Conservation (phyloP, 2,888 invertebrate species). For the Tholera decimalis region DNA sequence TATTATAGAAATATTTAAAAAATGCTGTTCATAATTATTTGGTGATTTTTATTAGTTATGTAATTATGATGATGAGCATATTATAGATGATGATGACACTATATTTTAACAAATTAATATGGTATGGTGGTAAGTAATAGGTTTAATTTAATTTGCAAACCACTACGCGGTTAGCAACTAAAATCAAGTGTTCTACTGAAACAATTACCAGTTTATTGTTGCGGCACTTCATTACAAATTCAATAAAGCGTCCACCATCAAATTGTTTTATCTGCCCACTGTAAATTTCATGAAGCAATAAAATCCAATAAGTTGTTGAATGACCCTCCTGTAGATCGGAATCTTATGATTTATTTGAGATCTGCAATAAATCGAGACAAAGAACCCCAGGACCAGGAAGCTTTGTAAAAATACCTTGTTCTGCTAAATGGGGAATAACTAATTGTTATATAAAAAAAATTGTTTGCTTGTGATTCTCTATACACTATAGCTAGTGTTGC, state of each 20-base stretch:
- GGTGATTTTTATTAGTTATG: no score
- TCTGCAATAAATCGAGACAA: slow-evolving; percentile 33
- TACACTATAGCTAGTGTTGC: no score
- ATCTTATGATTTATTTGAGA: slow-evolving; percentile 44
- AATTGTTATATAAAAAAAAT: background rate
- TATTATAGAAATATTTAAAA: no score
- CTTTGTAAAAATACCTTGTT: background rate
- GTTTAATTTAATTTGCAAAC: no score
- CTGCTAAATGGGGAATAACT: background rate
- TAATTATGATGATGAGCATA: no score
- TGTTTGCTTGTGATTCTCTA: no score
- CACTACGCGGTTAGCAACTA: slow-evolving; percentile 20
- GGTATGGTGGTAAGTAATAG: no score
- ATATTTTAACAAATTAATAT: no score
- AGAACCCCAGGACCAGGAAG: background rate
- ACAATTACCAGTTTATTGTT: slow-evolving; percentile 26
- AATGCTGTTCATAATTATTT: no score
- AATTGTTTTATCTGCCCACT: slow-evolving; percentile 18
- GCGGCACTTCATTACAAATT: slow-evolving; percentile 15
- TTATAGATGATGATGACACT: no score
- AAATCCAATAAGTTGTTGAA: slow-evolving; percentile 47
- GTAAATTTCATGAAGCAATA: slow-evolving; percentile 38
- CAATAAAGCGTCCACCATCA: slow-evolving; percentile 31
- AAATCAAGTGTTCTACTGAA: slow-evolving; percentile 25
- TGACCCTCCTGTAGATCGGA: slow-evolving; percentile 29